Evolutionary conservation across 2,797 vertebrate genomes (phyloP).

Genomic region (Muraenolepis orangiensis): DNA sequence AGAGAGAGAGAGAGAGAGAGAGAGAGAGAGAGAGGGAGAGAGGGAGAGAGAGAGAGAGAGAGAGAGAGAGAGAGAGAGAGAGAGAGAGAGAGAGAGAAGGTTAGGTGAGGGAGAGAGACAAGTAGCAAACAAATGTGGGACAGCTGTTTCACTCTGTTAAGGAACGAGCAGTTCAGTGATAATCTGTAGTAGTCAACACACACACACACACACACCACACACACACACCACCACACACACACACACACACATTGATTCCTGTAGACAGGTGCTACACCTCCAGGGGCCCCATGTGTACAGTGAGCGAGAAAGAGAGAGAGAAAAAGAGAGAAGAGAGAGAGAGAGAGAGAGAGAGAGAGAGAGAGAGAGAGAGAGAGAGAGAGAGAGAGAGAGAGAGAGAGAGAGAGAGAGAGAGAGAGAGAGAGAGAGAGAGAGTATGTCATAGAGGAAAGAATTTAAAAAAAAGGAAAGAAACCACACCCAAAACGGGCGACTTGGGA

Average conservation of each 20-base stretch:
- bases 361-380: slow-evolving; percentile 4
- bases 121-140: background rate
- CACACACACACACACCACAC: background rate
- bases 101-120: background rate
- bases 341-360: slow-evolving; percentile 6
- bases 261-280: background rate
- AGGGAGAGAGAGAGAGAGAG: background rate
- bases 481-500: no score
- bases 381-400: background rate
- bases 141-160: background rate
- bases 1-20: background rate
- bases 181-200: background rate
- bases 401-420: no score
- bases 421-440: no score
- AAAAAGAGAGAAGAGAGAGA: background rate
- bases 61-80: background rate
- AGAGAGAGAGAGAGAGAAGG: no score
- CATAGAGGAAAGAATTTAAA: no score
- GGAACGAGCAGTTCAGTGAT: background rate
- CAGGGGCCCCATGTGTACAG: background rate
- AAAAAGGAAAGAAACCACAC: no score
- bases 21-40: background rate
- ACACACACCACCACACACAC: background rate
- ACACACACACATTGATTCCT: background rate
- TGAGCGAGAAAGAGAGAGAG: background rate